These are phyloP conservation scores for Dendropsophus ebraccatus DNA, from an alignment of 2,113 vertebrate species.

Conservation along the genomic window DNA sequence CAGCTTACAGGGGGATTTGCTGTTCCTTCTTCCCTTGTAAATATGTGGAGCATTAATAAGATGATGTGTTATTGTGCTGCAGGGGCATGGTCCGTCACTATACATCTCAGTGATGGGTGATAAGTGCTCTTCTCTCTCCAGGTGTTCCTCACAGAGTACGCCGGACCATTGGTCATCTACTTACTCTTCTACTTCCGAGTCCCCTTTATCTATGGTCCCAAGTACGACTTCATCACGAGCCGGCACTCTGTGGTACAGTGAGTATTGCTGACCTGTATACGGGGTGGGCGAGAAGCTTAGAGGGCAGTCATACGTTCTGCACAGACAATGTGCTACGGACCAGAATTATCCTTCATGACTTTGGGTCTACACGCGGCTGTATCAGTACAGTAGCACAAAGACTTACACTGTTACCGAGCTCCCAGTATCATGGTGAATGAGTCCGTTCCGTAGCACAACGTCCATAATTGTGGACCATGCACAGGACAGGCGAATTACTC, in stretches of 20 bases:
- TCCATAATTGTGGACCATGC: too few relatives aligned
- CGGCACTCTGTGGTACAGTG: slow-evolving; percentile 91
- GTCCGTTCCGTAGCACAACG: too few relatives aligned
- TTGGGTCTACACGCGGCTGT: too few relatives aligned
- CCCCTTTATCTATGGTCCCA: slow-evolving; percentile 86
- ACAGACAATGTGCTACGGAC: too few relatives aligned
- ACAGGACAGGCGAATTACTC: too few relatives aligned
- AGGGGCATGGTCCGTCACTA: not conserved
- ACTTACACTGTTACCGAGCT: too few relatives aligned
- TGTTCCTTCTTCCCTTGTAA: not conserved
- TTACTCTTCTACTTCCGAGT: slow-evolving; percentile 91
- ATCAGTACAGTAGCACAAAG: too few relatives aligned
- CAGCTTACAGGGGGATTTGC: not conserved
- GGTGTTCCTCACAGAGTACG: slow-evolving; percentile 92
- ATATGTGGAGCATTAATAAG: not conserved
- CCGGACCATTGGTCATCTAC: slow-evolving; percentile 87
- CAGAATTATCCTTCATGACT: too few relatives aligned
- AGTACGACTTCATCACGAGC: slow-evolving; percentile 90
- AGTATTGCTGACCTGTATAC: slow-evolving; percentile 65
- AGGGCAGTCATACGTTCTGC: too few relatives aligned
- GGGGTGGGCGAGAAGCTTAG: too few relatives aligned
- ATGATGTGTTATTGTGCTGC: not conserved
- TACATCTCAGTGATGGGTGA: not conserved
- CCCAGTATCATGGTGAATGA: too few relatives aligned
- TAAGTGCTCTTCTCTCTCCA: slow-evolving; percentile 60